A percentile compares a stretch with the other conserved stretches of the same genome.
These are phyloP conservation scores for Temnothorax longispinosus DNA, from an alignment of 1,140 invertebrate genomes.

Conservation along the genomic window DNA sequence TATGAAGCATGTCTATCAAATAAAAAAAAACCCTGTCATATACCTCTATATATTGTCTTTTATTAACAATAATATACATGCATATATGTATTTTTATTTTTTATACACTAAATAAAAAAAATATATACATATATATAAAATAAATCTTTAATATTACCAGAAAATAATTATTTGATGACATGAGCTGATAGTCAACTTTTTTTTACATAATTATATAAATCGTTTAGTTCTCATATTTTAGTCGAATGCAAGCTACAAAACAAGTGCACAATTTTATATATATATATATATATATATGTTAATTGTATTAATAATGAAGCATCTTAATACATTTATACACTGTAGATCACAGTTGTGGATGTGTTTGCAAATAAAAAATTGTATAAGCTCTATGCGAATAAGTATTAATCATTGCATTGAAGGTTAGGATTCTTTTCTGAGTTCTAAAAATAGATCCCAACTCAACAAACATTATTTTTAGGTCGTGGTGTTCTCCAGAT, in stretches of 20 bases:
- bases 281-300: neutral
- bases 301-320: neutral
- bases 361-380: conserved; percentile 3
- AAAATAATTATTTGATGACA: neutral
- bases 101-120: too few species aligned
- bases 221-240: neutral
- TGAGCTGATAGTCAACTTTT: neutral
- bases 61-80: too few species aligned
- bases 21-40: neutral
- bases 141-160: neutral
- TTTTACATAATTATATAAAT: neutral
- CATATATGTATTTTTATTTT: too few species aligned
- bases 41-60: too few species aligned
- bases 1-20: neutral
- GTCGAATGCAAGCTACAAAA: neutral
- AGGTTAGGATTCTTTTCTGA: conserved; percentile 66
- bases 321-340: neutral
- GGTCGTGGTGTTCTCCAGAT: conserved; percentile 37
- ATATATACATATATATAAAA: too few species aligned
- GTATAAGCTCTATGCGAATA: conserved; percentile 7
- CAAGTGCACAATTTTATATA: neutral
- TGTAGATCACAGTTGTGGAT: neutral
- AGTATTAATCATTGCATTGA: conserved; percentile 22
- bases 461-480: conserved; percentile 60
- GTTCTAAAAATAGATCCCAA: conserved; percentile 63